Evolutionary conservation across 2,888 invertebrate genomes (phyloP).

Genomic region (Himalopsyche tibetana): DNA sequence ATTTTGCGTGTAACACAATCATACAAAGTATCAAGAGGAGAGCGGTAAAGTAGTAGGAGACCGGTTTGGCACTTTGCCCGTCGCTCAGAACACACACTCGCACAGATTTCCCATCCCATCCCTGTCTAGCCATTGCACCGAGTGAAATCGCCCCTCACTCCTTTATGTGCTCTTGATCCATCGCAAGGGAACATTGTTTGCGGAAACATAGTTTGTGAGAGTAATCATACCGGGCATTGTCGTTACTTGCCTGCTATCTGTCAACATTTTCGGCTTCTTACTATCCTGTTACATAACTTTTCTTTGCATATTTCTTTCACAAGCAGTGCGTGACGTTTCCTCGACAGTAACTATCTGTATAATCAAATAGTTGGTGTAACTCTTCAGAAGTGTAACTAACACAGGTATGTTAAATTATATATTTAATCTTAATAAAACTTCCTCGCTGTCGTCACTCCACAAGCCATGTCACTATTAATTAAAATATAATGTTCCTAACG

Average conservation of each 20-base stretch:
- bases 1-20: neutral
- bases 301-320: neutral
- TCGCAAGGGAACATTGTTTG: constrained; percentile 11
- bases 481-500: too few species aligned
- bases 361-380: too few species aligned
- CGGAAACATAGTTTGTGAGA: constrained; percentile 23
- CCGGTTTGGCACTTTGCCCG: constrained; percentile 27
- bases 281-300: neutral
- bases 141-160: neutral
- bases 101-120: constrained; percentile 42
- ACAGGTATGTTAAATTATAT: too few species aligned
- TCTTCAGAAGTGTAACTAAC: too few species aligned
- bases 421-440: too few species aligned
- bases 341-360: too few species aligned
- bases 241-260: neutral
- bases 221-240: neutral
- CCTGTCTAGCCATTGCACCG: constrained; percentile 39
- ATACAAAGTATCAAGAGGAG: neutral
- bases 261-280: neutral
- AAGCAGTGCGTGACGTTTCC: too few species aligned
- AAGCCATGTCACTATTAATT: too few species aligned
- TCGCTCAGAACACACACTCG: neutral
- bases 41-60: constrained; percentile 1
- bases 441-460: too few species aligned
- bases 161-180: constrained; percentile 34